Base-by-base conservation (phyloP, 2,797 vertebrate species). In the Remorina albescens region DNA sequence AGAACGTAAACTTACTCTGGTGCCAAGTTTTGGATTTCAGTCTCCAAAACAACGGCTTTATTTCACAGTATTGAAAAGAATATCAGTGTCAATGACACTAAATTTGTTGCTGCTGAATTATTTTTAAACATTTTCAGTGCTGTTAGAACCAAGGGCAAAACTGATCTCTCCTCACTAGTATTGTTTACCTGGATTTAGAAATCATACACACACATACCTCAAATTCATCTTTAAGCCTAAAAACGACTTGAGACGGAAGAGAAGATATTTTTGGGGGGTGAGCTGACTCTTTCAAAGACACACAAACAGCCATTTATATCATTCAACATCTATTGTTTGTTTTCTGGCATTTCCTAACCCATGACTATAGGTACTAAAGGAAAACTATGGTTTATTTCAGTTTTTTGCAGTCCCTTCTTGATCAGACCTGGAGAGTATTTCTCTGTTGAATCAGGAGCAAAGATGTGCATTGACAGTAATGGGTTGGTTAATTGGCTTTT, bases 291-390 rank as follows among this genome's bases (percentile, higher is more conserved):
- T 66, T 55, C 44, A 64, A 50, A 60, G n/a, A 65, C 54, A 67
- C 66, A 67, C 50, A 82, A 65, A 63, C 67, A 82, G 70, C 46
- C 69, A 34, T 50, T 76, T 39, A 49, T 19, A 49, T 67, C 26
- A 25, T 51, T 49, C 16, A 70, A 36, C 2, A 11, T 56, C 49
- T 28, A 12, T 32, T 51, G 30, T 55, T 32, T 51, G 30, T 55
- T 58, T 58, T 47, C 37, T 67, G 30, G 18, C 23, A 46, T 63
- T 6, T 36, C 16, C 13, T 39, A 25, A 62, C 9, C 41, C 18
- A 56, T 19, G 47, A 44, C n/a, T 15, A 37, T 5, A 44, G 21
- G 15, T 54, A 36, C 49, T 49, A 23, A 10, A 59, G n/a, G 34
- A 61, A 32, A 50, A 36, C 18, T 36, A 5, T 0, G 3, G 32